Evolutionary conservation across 2,888 invertebrate species (phyloP).

Genomic region (Spisula subtruncata): DNA sequence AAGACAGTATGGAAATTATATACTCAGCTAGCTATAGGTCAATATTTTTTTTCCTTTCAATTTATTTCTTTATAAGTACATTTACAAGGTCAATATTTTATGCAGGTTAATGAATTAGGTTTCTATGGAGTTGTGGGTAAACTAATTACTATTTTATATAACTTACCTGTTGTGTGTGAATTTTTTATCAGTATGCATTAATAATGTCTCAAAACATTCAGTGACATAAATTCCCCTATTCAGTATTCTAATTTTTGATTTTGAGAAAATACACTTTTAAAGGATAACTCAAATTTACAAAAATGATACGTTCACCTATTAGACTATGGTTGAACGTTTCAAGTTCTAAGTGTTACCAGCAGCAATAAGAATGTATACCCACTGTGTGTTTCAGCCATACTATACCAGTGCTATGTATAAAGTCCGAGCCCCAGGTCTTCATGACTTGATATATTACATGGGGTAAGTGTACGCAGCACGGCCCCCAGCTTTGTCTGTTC

Average conservation of each 20-base stretch:
- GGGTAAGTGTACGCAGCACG: constrained; percentile 52
- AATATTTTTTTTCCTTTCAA: too few relatives aligned
- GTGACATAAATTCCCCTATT: too few relatives aligned
- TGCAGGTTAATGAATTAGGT: too few relatives aligned
- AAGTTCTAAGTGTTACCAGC: too few relatives aligned
- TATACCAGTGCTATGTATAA: constrained; percentile 73
- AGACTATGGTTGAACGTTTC: neutral
- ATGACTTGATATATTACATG: constrained; percentile 16
- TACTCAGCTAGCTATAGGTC: too few relatives aligned
- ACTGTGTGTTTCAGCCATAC: constrained; percentile 59
- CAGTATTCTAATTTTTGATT: neutral
- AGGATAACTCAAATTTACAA: neutral
- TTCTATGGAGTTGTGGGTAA: too few relatives aligned
- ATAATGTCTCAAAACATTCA: too few relatives aligned
- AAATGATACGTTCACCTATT: neutral
- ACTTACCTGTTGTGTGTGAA: neutral
- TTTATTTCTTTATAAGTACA: too few relatives aligned
- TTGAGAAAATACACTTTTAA: neutral
- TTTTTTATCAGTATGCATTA: too few relatives aligned
- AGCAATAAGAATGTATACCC: neutral
- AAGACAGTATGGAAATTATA: too few relatives aligned
- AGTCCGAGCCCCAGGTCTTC: constrained; percentile 2
- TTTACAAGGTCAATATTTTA: too few relatives aligned
- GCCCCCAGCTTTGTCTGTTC: constrained; percentile 36
- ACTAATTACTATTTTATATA: too few relatives aligned